Percentiles rank a stretch among this genome's conserved stretches.
Evolutionary conservation across 2,888 invertebrate genomes (phyloP).

Genomic region (Mesochorus sp.): DNA sequence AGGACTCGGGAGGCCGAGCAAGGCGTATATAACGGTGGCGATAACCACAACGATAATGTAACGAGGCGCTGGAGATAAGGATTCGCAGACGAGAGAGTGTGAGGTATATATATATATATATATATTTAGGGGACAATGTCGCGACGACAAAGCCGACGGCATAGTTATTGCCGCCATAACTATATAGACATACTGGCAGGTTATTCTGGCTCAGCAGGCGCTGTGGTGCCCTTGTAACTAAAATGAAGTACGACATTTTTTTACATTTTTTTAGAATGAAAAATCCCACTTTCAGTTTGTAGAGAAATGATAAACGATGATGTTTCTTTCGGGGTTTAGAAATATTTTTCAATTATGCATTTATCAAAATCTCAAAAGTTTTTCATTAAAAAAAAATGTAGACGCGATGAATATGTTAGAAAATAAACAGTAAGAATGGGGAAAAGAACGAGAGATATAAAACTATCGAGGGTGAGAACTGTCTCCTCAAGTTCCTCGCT

Average conservation of each 20-base stretch:
- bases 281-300: no score
- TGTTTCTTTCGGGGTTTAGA: no score
- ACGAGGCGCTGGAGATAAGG: constrained; percentile 73
- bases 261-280: no score
- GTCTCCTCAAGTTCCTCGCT: constrained; percentile 33
- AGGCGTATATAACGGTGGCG: constrained; percentile 66
- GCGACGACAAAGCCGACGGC: constrained; percentile 55
- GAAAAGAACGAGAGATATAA: not conserved
- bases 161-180: constrained; percentile 43
- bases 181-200: not conserved
- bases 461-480: constrained; percentile 22
- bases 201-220: no score
- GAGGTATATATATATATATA: not conserved
- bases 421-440: constrained; percentile 9
- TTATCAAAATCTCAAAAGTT: not conserved
- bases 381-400: constrained; percentile 18
- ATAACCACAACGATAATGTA: constrained; percentile 76
- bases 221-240: no score
- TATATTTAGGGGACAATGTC: constrained; percentile 13
- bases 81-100: constrained; percentile 46
- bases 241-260: no score
- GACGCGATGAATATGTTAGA: constrained; percentile 29
- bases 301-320: no score
- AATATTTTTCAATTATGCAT: no score
- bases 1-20: constrained; percentile 59